A percentile compares a stretch with the other conserved stretches of the same genome.
phyloP scores from a whole-genome alignment of 2,888 invertebrate species.

The Anticlea derivata region DNA sequence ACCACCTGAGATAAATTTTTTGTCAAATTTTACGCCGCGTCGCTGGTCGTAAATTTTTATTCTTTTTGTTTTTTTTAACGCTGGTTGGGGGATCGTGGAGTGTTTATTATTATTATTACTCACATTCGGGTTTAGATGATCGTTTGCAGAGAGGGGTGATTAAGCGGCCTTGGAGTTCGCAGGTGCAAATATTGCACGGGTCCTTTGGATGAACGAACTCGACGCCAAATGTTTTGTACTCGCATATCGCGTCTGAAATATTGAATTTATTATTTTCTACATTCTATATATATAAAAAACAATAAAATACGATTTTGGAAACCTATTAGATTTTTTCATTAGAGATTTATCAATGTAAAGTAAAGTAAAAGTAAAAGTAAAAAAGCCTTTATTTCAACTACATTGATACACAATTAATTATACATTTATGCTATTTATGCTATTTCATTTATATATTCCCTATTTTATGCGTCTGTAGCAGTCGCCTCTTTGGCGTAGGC shows the following conservation, averaged over 20 bases:
- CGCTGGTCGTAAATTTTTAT: slow-evolving; percentile 67
- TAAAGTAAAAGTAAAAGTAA: no score
- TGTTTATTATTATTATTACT: slow-evolving; percentile 40
- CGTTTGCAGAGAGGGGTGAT: slow-evolving; percentile 42
- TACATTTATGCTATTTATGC: no score
- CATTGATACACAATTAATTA: no score
- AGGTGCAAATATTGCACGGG: slow-evolving; percentile 42
- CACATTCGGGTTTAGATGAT: slow-evolving; percentile 43
- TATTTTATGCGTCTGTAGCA: no score
- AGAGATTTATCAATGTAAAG: no score
- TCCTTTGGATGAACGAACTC: slow-evolving; percentile 41
- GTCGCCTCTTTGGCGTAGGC: no score
- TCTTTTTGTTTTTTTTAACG: slow-evolving; percentile 55
- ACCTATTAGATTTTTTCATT: no score
- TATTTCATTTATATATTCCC: no score
- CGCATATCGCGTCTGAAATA: slow-evolving; percentile 21
- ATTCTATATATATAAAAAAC: no score
- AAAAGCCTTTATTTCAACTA: no score
- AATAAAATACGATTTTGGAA: no score
- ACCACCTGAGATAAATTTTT: slow-evolving; percentile 46
- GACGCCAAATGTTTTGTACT: slow-evolving; percentile 40
- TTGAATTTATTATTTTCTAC: neutral
- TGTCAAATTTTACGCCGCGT: slow-evolving; percentile 55
- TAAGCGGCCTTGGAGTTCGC: slow-evolving; percentile 42
- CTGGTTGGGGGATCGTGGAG: slow-evolving; percentile 18